A percentile compares a stretch with the other conserved stretches of the same genome.
Evolutionary conservation across 2,888 invertebrate genomes (phyloP).

Genomic region (Coelinius sp.): DNA sequence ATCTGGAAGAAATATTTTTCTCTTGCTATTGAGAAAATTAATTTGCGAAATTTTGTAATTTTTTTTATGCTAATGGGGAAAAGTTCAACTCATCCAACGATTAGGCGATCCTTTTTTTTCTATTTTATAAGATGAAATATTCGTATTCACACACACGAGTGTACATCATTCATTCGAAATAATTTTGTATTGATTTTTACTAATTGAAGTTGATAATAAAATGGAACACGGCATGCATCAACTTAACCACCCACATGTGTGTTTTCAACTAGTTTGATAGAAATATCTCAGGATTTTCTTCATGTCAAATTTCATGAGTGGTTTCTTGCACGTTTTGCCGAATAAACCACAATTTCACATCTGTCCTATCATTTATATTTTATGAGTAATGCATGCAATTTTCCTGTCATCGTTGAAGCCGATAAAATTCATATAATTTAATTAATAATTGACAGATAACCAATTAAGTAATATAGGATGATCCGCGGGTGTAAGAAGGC

Average conservation of each 20-base stretch:
- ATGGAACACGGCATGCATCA: no score
- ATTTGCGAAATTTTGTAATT: not conserved
- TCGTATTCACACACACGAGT: not conserved
- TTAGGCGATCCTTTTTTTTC: not conserved
- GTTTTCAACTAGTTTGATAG: no score
- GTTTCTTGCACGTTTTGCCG: no score
- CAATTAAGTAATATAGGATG: slow-evolving; percentile 65
- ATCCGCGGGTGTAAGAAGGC: slow-evolving; percentile 62
- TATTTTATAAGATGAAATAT: not conserved
- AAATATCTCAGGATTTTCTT: no score
- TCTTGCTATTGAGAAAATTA: no score
- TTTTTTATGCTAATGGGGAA: not conserved
- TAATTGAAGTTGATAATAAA: slow-evolving; percentile 17
- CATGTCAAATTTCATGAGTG: no score
- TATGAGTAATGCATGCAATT: slow-evolving; percentile 4
- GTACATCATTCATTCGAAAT: not conserved
- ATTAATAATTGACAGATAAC: slow-evolving; percentile 69
- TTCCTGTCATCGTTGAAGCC: slow-evolving; percentile 30
- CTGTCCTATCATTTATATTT: not conserved
- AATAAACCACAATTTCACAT: no score
- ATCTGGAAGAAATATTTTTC: not conserved
- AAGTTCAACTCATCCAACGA: not conserved
- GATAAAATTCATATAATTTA: slow-evolving; percentile 54
- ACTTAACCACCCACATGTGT: no score
- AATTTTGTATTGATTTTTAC: not conserved